Percentiles rank a stretch among this genome's conserved stretches.
These are phyloP conservation scores for Limonius californicus DNA, from an alignment of 1,140 invertebrate species.

Conservation along the genomic window DNA sequence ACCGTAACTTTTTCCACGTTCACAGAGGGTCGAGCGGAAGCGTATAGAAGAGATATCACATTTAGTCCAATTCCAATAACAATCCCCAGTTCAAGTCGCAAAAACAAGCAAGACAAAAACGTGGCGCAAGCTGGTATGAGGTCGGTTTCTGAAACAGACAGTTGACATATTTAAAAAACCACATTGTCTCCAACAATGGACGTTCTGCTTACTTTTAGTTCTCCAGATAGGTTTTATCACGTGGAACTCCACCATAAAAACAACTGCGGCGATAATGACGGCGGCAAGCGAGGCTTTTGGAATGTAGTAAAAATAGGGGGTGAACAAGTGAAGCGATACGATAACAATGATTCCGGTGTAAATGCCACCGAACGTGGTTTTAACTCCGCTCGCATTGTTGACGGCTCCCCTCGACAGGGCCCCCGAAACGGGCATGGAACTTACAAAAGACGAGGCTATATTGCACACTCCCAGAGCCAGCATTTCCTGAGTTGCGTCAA, in stretches of 20 bases:
- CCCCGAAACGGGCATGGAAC: constrained; percentile 82
- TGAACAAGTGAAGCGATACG: constrained; percentile 72
- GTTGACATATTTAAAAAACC: too few relatives aligned
- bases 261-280: constrained; percentile 82
- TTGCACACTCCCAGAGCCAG: constrained; percentile 76
- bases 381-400: constrained; percentile 81
- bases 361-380: constrained; percentile 73
- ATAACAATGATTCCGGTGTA: constrained; percentile 76
- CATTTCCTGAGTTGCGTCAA: constrained; percentile 79
- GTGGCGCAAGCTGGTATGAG: constrained; percentile 63
- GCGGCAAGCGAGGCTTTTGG: constrained; percentile 72
- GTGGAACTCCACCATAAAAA: constrained; percentile 84
- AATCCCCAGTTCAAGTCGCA: constrained; percentile 70
- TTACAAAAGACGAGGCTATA: constrained; percentile 78
- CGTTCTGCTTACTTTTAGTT: constrained; percentile 70
- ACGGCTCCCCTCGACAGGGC: constrained; percentile 81
- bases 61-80: constrained; percentile 70
- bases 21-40: constrained; percentile 67
- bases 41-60: constrained; percentile 67
- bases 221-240: constrained; percentile 77
- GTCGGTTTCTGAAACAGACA: constrained; percentile 63
- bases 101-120: constrained; percentile 64
- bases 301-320: constrained; percentile 81
- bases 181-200: too few relatives aligned
- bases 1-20: constrained; percentile 55